phyloP scores from a whole-genome alignment of 2,888 invertebrate species.

The Andrena haemorrhoa region DNA sequence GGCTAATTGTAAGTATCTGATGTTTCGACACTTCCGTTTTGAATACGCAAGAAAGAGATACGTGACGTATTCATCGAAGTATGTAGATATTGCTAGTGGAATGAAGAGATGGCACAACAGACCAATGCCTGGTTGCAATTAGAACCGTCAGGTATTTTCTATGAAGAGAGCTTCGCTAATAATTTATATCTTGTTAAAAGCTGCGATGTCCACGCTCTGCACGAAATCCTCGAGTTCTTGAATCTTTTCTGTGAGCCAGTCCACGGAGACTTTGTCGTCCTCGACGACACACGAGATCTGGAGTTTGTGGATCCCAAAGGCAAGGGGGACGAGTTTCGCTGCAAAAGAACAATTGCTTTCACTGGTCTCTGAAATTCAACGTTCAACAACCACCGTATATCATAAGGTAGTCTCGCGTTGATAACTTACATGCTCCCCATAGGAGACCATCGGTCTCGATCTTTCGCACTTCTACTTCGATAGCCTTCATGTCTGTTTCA shows the following conservation, averaged over 20 bases:
- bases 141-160: conserved; percentile 57
- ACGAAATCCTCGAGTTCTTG: conserved; percentile 94
- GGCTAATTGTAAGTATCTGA: conserved; percentile 19
- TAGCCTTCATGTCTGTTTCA: conserved; percentile 95
- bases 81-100: conserved; percentile 75
- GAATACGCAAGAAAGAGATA: conserved; percentile 24
- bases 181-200: conserved; percentile 96
- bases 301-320: conserved; percentile 96
- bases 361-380: background rate
- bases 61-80: conserved; percentile 34
- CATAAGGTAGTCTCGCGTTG: background rate
- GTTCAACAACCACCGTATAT: background rate
- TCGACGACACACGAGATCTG: conserved; percentile 97
- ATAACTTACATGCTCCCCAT: conserved; percentile 93
- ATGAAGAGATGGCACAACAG: conserved; percentile 75
- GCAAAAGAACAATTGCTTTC: conserved; percentile 71
- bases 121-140: conserved; percentile 64
- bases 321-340: conserved; percentile 95
- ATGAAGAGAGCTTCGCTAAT: conserved; percentile 39
- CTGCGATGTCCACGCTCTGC: conserved; percentile 97
- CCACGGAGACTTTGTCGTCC: conserved; percentile 97
- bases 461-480: conserved; percentile 93
- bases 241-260: conserved; percentile 94
- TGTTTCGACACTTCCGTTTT: conserved; percentile 11
- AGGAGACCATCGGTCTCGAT: conserved; percentile 94